Evolutionary conservation across 2,888 invertebrate species (phyloP), one percentile per base, ranked within the genome.

Genomic region (Villa cingulata): DNA sequence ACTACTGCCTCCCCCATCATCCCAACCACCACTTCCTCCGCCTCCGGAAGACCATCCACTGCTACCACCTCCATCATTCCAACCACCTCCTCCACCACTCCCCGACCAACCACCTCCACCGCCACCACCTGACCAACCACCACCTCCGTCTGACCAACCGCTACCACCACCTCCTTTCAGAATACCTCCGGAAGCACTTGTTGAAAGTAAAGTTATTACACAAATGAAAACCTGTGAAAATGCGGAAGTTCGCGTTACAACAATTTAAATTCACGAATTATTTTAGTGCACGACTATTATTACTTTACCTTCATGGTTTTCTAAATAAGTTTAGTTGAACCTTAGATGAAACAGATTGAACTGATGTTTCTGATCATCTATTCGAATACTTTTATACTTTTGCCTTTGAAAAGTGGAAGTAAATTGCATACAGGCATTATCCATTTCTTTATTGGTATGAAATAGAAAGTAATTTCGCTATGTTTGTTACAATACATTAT

Each of bases 111-210:
- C 65, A 55, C 70, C 72, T 60, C 55, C 73, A 55, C 55, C 72
- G 4, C 88, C 87, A 0, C 80, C 78, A 1, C 73, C 65, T 2
- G 70, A 72, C 1, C 75, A 70, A 2, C 76, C 72, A 1, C 76
- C 57, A 0, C 76, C 65, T 1, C 77, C 68, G 0, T 76, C 66
- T 1, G 73, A 60, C 1, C 75, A 70, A 0, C 29, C 65, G 54
- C 70, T 72, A 4, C 50, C 53, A 16, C 46, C 43, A 17, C 54
- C 49, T 16, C 34, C 46, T 29, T 42, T 41, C 6, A 41, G 37
- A n/a, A 42, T 16, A 18, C 46, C 46, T 10, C 41, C 46, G 1
- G 46, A 47, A 9, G 42, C 17, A 37, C 16, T 29, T 6, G 46
- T 42, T 15, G 42, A 37, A 3, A 27, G 2, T 9, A 45, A 39